A percentile compares a stretch with the other conserved stretches of the same genome.
These are phyloP conservation scores for Chrysemys picta DNA, from an alignment of 2,113 vertebrate genomes.

Conservation along the genomic window DNA sequence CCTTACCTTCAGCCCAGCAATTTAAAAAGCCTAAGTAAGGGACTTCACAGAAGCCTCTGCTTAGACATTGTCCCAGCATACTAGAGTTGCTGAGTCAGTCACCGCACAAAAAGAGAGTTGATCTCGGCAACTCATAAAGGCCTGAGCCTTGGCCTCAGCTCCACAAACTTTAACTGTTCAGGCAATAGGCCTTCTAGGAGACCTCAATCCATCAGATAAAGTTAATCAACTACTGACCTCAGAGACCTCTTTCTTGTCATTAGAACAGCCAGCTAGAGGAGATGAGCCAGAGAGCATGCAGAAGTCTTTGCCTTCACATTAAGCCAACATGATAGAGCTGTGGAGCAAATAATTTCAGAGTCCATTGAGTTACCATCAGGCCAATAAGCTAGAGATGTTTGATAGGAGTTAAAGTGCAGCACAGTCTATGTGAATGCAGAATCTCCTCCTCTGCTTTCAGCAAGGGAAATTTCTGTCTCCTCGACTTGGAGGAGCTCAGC, in stretches of 20 bases:
- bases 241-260: not conserved
- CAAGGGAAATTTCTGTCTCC: not conserved
- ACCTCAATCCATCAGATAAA: not conserved
- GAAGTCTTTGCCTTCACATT: not conserved
- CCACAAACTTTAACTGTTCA: not conserved
- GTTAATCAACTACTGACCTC: not conserved
- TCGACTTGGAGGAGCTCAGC: not conserved
- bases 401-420: not conserved
- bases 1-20: not conserved
- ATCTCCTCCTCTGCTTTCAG: not conserved
- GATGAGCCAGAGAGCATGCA: not conserved
- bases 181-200: not conserved
- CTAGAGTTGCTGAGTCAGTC: not conserved
- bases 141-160: not conserved
- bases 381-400: not conserved
- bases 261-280: not conserved
- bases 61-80: not conserved
- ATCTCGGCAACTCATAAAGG: not conserved
- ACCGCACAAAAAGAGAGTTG: not conserved
- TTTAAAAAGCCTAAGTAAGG: not conserved
- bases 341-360: not conserved
- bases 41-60: not conserved
- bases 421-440: not conserved
- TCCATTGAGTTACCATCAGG: not conserved
- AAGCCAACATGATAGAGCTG: not conserved